phyloP scores from a whole-genome alignment of 2,797 vertebrate species.

The Tragelaphus oryx region DNA sequence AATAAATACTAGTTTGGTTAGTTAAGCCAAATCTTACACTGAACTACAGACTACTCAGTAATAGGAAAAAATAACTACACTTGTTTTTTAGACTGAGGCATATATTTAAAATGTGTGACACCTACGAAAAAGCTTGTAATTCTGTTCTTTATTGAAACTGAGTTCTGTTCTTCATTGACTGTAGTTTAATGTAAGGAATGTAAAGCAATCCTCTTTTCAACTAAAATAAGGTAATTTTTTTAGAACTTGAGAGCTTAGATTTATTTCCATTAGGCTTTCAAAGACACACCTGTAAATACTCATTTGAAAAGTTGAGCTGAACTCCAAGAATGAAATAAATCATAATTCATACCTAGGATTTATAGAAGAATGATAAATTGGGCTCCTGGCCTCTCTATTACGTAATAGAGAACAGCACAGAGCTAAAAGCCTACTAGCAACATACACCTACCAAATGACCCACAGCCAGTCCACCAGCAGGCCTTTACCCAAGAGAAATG shows the following conservation, averaged over 20 bases:
- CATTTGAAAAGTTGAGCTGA: conserved; percentile 33
- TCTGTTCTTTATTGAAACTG: background rate
- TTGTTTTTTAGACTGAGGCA: background rate
- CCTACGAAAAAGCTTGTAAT: background rate
- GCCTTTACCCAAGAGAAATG: background rate
- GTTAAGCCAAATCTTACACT: background rate
- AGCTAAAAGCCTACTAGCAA: background rate
- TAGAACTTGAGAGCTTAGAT: background rate
- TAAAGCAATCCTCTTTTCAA: background rate
- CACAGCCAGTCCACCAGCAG: background rate
- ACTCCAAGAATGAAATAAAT: conserved; percentile 41
- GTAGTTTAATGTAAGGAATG: background rate
- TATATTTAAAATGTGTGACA: background rate
- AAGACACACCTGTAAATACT: conserved; percentile 24
- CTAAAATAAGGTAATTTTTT: conserved; percentile 22
- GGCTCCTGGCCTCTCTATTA: background rate
- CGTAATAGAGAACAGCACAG: background rate
- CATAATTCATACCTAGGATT: background rate
- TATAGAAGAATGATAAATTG: background rate
- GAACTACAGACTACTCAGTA: background rate
- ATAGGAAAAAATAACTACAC: background rate
- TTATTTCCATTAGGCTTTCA: conserved; percentile 51
- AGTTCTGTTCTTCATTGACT: conserved; percentile 26
- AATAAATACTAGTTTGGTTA: background rate
- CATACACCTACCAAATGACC: background rate